A percentile compares a stretch with the other conserved stretches of the same genome.
Conservation (phyloP, 1,140 invertebrate species). For the Archivesica marissinica region DNA sequence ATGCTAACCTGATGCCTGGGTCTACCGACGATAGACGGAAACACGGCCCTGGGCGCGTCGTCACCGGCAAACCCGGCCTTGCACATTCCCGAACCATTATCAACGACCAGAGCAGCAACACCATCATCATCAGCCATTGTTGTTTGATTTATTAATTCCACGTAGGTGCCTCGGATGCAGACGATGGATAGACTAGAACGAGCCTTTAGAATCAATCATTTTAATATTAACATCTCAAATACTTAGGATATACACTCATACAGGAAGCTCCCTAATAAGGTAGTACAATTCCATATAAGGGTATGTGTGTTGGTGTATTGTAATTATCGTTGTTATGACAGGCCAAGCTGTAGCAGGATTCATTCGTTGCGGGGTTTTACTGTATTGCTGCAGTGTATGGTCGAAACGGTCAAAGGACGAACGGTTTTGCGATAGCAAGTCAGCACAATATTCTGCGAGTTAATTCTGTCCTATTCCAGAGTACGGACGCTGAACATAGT, state of each 20-base stretch:
- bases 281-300: not conserved
- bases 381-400: no score
- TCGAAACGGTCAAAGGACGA: no score
- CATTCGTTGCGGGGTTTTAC: no score
- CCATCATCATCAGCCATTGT: constrained; percentile 92
- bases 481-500: no score
- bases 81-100: constrained; percentile 96
- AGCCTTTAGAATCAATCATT: not conserved
- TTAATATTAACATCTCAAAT: not conserved
- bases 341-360: no score
- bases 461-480: no score
- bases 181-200: not conserved
- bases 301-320: no score
- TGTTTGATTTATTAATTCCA: not conserved
- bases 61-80: constrained; percentile 96
- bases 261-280: not conserved
- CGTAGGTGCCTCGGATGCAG: not conserved
- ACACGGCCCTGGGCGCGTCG: constrained; percentile 94
- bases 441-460: no score
- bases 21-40: constrained; percentile 93
- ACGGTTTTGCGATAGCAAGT: no score
- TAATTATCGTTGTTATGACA: no score
- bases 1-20: constrained; percentile 88
- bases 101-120: constrained; percentile 93
- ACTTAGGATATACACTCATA: not conserved